Base-by-base conservation (phyloP, 1,140 invertebrate genomes). In the Chironomus tepperi region DNA sequence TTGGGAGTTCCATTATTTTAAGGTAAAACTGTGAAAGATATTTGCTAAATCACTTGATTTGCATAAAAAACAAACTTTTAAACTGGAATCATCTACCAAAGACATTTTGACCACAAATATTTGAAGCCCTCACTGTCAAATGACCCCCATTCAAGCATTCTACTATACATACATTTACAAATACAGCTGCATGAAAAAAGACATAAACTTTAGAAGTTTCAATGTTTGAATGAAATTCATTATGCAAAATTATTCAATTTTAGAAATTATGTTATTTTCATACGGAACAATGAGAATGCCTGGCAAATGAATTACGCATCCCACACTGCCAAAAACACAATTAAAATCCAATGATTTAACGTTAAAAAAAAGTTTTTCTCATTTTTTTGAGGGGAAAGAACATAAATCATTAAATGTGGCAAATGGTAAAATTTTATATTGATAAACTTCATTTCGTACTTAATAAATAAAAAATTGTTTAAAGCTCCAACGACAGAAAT, bases 201-300 rank as follows among this genome's bases (percentile, higher is more conserved):
- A 34, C 24, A 34, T 2, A 34, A 34, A 34, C 5, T 34, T 34
- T 34, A 1, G 5, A 34, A 34, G 5, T 34, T 34, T 5, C 24
- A 34, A 34, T 2, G 24, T 5, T n/a, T 34, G 5, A n/a, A 57
- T 57, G 10, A 57, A 57, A 57, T 34, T 34, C 47, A 57, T 57
- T 57, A 57, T 57, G 47, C 47, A 57, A 57, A 57, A 57, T 57
- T 57, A 57, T 57, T 57, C 47, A 57, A 57, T 57, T n/a, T 57
- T 57, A 12, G n/a, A 57, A 57, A 57, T 57, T 57, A 57, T 3
- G 15, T 12, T 57, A 57, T 57, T 57, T 57, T 47, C 1, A 15
- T 34, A 5, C 5, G 2, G 5, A 34, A 34, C 24, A 34, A 34
- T 34, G 24, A 3, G 47, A 57, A n/a, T n/a, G 47, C 12, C 47